These are phyloP conservation scores for Poecile atricapillus DNA, from an alignment of 2,113 vertebrate genomes.

Conservation along the genomic window DNA sequence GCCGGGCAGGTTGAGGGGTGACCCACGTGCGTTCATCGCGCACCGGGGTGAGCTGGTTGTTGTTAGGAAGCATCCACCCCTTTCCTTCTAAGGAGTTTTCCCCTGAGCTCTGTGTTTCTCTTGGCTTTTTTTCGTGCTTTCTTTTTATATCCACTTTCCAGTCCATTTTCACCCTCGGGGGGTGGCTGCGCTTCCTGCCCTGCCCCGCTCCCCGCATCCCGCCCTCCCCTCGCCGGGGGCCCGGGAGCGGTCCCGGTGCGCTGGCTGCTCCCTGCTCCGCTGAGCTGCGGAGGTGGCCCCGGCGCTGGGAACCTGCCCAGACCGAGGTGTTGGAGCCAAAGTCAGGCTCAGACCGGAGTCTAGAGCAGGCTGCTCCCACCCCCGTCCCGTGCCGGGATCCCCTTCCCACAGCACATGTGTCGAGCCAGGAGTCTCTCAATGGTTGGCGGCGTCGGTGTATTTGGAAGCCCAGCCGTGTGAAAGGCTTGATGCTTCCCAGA, in stretches of 20 bases:
- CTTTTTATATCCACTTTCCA: conserved; percentile 62
- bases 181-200: neutral
- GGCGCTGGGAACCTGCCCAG: neutral
- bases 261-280: neutral
- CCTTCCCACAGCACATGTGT: neutral
- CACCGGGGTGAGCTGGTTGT: neutral
- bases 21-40: neutral
- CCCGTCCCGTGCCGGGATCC: conserved; percentile 13
- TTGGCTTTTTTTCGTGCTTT: conserved; percentile 38
- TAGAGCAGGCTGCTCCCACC: neutral
- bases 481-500: conserved; percentile 5
- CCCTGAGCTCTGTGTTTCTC: neutral
- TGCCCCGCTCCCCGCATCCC: neutral
- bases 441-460: neutral
- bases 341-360: neutral
- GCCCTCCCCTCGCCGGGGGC: neutral
- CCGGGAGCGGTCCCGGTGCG: neutral
- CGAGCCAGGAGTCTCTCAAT: neutral
- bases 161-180: neutral
- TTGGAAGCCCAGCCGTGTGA: neutral
- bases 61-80: neutral
- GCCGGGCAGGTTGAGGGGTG: neutral
- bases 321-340: neutral
- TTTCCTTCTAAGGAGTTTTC: conserved; percentile 53
- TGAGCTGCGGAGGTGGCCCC: neutral